Evolutionary conservation across 2,888 invertebrate genomes (phyloP).

Genomic region (Chrysomela aeneicollis): DNA sequence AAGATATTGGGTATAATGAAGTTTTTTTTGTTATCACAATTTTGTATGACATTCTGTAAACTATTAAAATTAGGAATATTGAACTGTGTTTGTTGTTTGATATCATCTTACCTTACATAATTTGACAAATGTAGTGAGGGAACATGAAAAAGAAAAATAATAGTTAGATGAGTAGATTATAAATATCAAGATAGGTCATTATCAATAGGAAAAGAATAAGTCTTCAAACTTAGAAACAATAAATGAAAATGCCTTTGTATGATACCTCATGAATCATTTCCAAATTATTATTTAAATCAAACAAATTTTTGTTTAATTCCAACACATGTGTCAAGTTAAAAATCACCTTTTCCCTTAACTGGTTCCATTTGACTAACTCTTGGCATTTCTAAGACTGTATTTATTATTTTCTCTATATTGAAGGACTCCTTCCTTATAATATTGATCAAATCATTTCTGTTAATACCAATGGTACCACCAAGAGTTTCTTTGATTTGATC

Average conservation of each 20-base stretch:
- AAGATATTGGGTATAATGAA: slow-evolving; percentile 35
- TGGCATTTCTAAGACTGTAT: slow-evolving; percentile 66
- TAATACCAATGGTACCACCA: slow-evolving; percentile 73
- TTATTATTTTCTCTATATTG: slow-evolving; percentile 75
- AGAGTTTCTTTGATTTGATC: slow-evolving; percentile 83
- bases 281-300: too few species aligned
- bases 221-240: neutral
- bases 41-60: slow-evolving; percentile 13
- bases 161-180: neutral
- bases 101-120: slow-evolving; percentile 65
- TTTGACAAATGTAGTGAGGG: slow-evolving; percentile 46
- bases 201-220: neutral
- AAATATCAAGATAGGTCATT: too few species aligned
- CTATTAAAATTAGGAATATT: slow-evolving; percentile 26
- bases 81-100: slow-evolving; percentile 32
- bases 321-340: neutral
- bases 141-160: slow-evolving; percentile 50
- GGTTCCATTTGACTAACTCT: slow-evolving; percentile 33
- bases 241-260: too few species aligned
- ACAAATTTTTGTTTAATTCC: neutral
- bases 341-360: slow-evolving; percentile 28
- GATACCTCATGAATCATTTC: too few species aligned
- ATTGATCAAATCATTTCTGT: slow-evolving; percentile 77
- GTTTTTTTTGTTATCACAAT: slow-evolving; percentile 16
- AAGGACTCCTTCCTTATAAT: slow-evolving; percentile 77